phyloP scores from a whole-genome alignment of 2,113 vertebrate species.

The Rattus norvegicus region GRCr8 NC_086024.1:106000001-106000500 shows the following conservation, averaged over 20 bases:
- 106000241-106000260: slow-evolving; percentile 72
- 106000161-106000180: slow-evolving; percentile 55
- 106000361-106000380: not conserved
- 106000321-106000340: slow-evolving; percentile 59
- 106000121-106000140: slow-evolving; percentile 61
- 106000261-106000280: slow-evolving; percentile 66
- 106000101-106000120: slow-evolving; percentile 56
- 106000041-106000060: slow-evolving; percentile 2
- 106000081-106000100: slow-evolving; percentile 16
- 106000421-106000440: slow-evolving; percentile 21
- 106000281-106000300: slow-evolving; percentile 49
- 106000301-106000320: slow-evolving; percentile 14
- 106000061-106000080: slow-evolving; percentile 59
- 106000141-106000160: slow-evolving; percentile 66
- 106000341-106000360: slow-evolving; percentile 23
- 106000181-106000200: slow-evolving; percentile 55
- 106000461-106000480: not conserved
- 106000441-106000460: not conserved
- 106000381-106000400: not conserved
- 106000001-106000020: not conserved
- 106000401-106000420: slow-evolving; percentile 22
- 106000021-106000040: not conserved
- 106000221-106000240: slow-evolving; percentile 52
- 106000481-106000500: not conserved
- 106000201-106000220: slow-evolving; percentile 66